Conservation (phyloP, 2,888 invertebrate species). For the Dasypolia templi region DNA sequence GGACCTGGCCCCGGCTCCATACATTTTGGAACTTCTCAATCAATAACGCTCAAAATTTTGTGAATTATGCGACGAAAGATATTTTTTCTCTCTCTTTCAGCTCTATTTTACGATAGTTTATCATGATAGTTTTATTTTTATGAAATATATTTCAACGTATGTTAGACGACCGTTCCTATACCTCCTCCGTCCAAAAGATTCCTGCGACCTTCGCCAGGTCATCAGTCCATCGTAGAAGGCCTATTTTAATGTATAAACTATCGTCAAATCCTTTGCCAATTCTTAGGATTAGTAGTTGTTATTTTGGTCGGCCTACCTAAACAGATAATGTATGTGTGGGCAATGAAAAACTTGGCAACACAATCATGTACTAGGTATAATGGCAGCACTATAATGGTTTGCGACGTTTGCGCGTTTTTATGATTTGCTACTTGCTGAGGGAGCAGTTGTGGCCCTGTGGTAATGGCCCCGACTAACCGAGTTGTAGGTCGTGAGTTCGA, state of each 20-base stretch:
- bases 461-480: too few relatives aligned
- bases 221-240: not conserved
- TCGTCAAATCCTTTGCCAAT: slow-evolving; percentile 30
- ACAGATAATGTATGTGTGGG: slow-evolving; percentile 9
- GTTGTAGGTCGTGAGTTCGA: too few relatives aligned
- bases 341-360: slow-evolving; percentile 21
- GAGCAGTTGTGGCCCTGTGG: too few relatives aligned
- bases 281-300: slow-evolving; percentile 21
- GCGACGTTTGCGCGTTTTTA: not conserved
- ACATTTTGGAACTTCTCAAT: too few relatives aligned
- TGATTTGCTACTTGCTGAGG: too few relatives aligned
- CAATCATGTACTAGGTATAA: not conserved
- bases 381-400: not conserved
- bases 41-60: too few relatives aligned
- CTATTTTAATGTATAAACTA: not conserved
- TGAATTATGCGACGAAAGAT: too few relatives aligned
- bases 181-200: not conserved
- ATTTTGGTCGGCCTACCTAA: slow-evolving; percentile 29
- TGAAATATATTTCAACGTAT: too few relatives aligned
- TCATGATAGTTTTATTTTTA: too few relatives aligned
- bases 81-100: too few relatives aligned
- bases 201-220: not conserved
- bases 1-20: too few relatives aligned
- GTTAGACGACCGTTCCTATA: not conserved
- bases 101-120: too few relatives aligned